Evolutionary conservation across 2,797 vertebrate species (phyloP).

Genomic region (Fratercula arctica): DNA sequence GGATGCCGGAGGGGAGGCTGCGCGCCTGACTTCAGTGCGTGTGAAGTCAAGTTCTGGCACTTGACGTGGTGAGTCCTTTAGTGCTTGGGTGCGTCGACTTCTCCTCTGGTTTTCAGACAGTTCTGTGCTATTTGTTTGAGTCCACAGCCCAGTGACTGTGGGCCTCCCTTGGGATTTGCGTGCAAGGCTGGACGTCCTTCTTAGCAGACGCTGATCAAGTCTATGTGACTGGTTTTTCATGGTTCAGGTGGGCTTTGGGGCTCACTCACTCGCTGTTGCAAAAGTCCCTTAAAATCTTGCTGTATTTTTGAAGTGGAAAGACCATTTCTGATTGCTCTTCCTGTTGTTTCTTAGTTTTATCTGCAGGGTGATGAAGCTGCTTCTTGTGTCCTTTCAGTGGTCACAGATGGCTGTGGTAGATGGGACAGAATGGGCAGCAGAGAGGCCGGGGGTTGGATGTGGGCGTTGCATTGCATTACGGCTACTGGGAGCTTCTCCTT

Average conservation of each 20-base stretch:
- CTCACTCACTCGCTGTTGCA: neutral
- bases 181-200: neutral
- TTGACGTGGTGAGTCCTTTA: no score
- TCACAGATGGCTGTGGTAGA: neutral
- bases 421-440: no score
- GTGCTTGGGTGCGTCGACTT: no score
- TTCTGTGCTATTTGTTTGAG: neutral
- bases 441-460: neutral
- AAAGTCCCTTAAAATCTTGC: neutral
- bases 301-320: neutral
- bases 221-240: neutral
- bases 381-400: neutral
- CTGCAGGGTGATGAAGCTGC: neutral
- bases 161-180: accelerated
- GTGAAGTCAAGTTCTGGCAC: neutral
- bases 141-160: no score
- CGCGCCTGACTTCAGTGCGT: neutral
- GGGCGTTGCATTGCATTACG: neutral
- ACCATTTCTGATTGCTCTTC: neutral
- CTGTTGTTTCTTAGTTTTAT: neutral
- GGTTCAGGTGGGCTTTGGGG: neutral
- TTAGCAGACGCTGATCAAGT: neutral
- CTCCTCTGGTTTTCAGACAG: neutral
- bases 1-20: neutral
- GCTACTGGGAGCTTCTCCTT: neutral